phyloP scores from a whole-genome alignment of 2,113 vertebrate genomes.

The Fulica atra region DNA sequence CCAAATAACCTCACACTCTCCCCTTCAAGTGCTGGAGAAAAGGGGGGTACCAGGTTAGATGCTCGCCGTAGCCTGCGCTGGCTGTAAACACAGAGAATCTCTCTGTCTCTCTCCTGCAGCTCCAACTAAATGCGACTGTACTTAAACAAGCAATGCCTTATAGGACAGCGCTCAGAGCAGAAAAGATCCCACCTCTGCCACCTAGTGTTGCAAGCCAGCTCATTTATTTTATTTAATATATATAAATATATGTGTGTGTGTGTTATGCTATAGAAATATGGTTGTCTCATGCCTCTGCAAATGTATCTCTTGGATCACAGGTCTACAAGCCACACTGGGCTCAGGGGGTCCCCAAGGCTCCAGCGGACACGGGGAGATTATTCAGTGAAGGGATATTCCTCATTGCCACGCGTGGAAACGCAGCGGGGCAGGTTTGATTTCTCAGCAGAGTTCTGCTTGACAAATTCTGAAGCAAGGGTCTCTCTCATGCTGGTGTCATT shows the following conservation, averaged over 20 bases:
- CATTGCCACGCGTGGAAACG: not conserved
- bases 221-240: conserved; percentile 31
- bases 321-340: not conserved
- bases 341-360: not conserved
- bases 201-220: conserved; percentile 75
- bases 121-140: conserved; percentile 87
- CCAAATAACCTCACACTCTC: conserved; percentile 54
- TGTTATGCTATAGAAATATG: conserved; percentile 44
- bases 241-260: not conserved
- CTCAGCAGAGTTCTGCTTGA: conserved; percentile 49
- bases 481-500: conserved; percentile 14
- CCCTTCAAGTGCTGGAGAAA: conserved; percentile 45
- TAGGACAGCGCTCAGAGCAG: conserved; percentile 75
- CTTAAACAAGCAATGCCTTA: conserved; percentile 86
- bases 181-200: conserved; percentile 81
- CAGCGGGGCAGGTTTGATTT: not conserved
- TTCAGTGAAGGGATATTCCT: not conserved
- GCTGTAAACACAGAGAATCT: conserved; percentile 73
- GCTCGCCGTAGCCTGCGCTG: conserved; percentile 59
- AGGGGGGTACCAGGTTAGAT: conserved; percentile 44
- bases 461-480: conserved; percentile 29
- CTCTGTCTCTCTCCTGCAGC: conserved; percentile 81
- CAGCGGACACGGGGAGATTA: not conserved
- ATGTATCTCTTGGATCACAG: conserved; percentile 7
- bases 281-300: not conserved